Percentiles rank a stretch among this genome's conserved stretches.
Evolutionary conservation across 2,113 vertebrate species (phyloP).

Genomic region (Carassius auratus): DNA sequence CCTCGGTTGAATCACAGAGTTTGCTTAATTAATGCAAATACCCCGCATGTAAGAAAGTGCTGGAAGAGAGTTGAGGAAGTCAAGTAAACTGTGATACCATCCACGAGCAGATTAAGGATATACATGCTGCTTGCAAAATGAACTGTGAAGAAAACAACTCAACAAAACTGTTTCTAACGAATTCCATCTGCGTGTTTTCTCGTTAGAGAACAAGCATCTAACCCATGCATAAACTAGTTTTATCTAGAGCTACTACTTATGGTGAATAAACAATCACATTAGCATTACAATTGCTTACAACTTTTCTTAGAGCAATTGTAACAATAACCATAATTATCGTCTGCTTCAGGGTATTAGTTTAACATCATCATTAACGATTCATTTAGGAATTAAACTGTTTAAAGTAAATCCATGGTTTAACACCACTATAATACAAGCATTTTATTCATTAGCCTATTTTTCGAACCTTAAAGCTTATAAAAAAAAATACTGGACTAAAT

Average conservation of each 20-base stretch:
- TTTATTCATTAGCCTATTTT: background rate
- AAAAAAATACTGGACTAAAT: background rate
- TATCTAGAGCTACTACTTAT: background rate
- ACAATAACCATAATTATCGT: background rate
- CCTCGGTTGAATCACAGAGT: constrained; percentile 57
- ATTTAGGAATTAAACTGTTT: background rate
- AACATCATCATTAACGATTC: constrained; percentile 21
- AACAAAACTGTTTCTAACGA: constrained; percentile 31
- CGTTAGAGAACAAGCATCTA: constrained; percentile 38
- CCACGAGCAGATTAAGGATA: constrained; percentile 66
- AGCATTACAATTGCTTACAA: background rate
- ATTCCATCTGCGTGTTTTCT: constrained; percentile 51
- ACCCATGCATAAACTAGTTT: background rate
- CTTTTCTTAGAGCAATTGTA: constrained; percentile 17
- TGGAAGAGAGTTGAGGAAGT: constrained; percentile 75
- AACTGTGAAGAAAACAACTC: constrained; percentile 61
- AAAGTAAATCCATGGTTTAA: background rate
- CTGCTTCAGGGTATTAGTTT: background rate
- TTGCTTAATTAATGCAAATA: constrained; percentile 78
- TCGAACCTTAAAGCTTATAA: background rate
- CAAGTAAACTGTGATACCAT: constrained; percentile 69
- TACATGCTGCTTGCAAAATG: constrained; percentile 63
- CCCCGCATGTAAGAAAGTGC: constrained; percentile 65
- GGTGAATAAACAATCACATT: constrained; percentile 13
- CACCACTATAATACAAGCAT: background rate